Base-by-base conservation (phyloP, 2,113 vertebrate species). In the Dromiciops gliroides region DNA sequence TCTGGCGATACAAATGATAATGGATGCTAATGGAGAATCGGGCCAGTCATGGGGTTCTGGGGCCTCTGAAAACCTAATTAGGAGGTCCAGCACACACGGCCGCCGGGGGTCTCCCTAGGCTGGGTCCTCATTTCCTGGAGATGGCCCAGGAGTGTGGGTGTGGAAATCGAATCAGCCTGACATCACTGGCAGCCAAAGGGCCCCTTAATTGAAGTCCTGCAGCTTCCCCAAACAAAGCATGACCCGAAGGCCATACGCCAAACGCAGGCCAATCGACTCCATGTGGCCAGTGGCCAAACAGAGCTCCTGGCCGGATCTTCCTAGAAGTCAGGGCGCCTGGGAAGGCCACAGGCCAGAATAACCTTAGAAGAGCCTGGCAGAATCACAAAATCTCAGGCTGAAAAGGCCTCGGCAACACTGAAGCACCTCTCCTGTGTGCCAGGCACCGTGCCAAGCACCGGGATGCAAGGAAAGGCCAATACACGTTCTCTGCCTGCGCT, bases 101-200 rank as follows among this genome's bases (percentile, higher is more conserved):
- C 75, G 89, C 94, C 89, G 97, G 94, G 60, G 26, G 51, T 94
- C 96, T 96, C 92, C 97, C 37, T 90, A 98, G 97, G 95, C 96
- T 97, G 95, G 92, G 91, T 94, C 50, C 94, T 96, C 98, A 97
- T 98, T 98, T 97, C 96, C 92, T 52, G 53, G 23, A 91, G 97
- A 92, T 97, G 97, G 96, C 97, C 97, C 95, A 91, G 95, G 97
- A 98, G 98, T 97, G 97, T 50, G 96, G 97, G 98, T 98, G 96
- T 94, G 96, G 96, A 98, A 98, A 98, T 98, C 98, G 97, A 98
- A 99, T 98, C 98, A 98, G 97, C 92, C 97, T 97, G 96, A 95
- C 97, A 92, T 97, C 97, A 96, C 96, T 97, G 94, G 97, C 98
- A 97, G 97, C 0, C 89, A 97, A 95, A 10, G 95, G 96, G 97